Percentiles rank a stretch among this genome's conserved stretches.
Evolutionary conservation across 2,888 invertebrate species (phyloP).

Genomic region (Cetonia aurata): DNA sequence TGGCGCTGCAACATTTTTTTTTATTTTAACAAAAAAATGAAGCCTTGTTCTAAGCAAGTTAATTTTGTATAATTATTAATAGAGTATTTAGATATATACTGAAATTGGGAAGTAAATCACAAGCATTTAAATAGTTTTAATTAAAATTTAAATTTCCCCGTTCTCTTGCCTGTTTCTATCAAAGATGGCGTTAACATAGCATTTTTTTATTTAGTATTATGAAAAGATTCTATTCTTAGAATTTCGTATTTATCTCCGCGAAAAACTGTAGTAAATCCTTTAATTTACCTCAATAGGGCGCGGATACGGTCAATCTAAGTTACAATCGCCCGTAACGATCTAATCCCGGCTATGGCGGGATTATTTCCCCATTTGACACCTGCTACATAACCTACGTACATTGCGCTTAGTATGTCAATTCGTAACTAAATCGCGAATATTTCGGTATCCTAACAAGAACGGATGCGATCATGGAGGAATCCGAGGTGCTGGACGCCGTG

Average conservation of each 20-base stretch:
- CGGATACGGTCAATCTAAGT: too few relatives aligned
- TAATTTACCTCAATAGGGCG: neutral
- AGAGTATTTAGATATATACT: too few relatives aligned
- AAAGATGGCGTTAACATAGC: constrained; percentile 9
- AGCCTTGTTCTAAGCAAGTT: too few relatives aligned
- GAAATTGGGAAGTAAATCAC: too few relatives aligned
- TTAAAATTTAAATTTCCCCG: too few relatives aligned
- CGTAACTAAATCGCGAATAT: constrained; percentile 20
- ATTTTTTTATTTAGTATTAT: constrained; percentile 28
- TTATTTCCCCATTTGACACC: constrained; percentile 40
- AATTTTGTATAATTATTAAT: too few relatives aligned
- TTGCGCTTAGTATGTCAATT: constrained; percentile 1
- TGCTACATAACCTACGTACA: constrained; percentile 29
- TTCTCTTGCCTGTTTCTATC: too few relatives aligned
- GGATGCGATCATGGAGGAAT: constrained; percentile 50
- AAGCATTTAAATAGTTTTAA: too few relatives aligned
- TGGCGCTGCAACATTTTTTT: too few relatives aligned
- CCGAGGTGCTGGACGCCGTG: constrained; percentile 59
- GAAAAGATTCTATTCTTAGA: constrained; percentile 36
- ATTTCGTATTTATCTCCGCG: constrained; percentile 2
- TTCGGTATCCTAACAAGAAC: constrained; percentile 9
- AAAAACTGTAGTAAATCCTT: constrained; percentile 5
- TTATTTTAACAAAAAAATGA: too few relatives aligned
- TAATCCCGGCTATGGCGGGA: constrained; percentile 22
- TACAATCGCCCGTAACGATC: too few relatives aligned